phyloP scores from a whole-genome alignment of 2,888 invertebrate species.

The Onthophagus sagittarius region DNA sequence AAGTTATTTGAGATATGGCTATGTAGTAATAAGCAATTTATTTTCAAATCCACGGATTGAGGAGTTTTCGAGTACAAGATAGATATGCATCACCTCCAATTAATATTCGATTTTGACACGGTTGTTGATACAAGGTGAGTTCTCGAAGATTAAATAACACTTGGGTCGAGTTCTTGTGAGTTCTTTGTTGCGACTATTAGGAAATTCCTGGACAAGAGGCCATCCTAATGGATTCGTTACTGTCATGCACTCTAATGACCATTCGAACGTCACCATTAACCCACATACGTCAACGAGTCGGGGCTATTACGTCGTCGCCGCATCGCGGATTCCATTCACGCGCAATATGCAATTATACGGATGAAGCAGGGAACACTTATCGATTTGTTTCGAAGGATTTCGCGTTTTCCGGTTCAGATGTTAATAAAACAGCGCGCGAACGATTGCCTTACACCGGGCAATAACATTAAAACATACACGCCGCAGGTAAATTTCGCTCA shows the following conservation, averaged over 20 bases:
- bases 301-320: neutral
- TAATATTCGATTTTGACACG: neutral
- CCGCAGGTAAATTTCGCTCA: constrained; percentile 16
- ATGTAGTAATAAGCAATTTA: no score
- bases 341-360: neutral
- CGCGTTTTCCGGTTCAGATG: neutral
- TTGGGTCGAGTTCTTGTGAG: neutral
- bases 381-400: neutral
- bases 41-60: no score
- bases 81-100: no score
- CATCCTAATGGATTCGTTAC: neutral
- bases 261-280: neutral
- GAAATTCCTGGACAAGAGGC: neutral
- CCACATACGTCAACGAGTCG: neutral
- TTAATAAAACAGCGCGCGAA: constrained; percentile 2
- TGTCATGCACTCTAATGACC: neutral
- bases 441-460: constrained; percentile 10
- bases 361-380: neutral
- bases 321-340: neutral
- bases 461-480: constrained; percentile 11
- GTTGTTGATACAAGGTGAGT: neutral
- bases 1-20: no score
- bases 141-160: neutral
- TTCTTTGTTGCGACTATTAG: neutral
- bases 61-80: no score